phyloP scores from a whole-genome alignment of 2,797 vertebrate genomes.

The Anableps anableps region DNA sequence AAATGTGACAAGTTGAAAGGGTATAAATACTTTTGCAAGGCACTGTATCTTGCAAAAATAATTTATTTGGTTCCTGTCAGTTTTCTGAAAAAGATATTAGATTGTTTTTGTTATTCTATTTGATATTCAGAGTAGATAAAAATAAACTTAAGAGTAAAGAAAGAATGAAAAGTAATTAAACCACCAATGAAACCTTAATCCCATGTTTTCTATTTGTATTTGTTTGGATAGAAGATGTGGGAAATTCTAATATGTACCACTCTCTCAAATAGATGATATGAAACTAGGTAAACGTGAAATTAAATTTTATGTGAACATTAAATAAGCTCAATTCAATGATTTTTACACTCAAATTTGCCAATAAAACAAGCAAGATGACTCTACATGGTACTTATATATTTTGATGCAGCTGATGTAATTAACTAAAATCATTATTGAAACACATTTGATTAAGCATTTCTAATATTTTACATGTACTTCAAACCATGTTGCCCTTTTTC shows the following conservation, averaged over 20 bases:
- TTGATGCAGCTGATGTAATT: not conserved
- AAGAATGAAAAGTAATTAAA: not conserved
- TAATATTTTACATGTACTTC: not conserved
- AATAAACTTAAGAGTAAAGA: not conserved
- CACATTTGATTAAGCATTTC: not conserved
- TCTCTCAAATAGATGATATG: too few species aligned
- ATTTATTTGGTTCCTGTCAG: not conserved
- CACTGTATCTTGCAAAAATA: not conserved
- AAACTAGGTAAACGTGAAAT: not conserved
- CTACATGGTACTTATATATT: too few species aligned
- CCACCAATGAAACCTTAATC: not conserved
- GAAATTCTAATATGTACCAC: not conserved
- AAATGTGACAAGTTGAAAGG: not conserved
- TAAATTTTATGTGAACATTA: not conserved
- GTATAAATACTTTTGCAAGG: not conserved
- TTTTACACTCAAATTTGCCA: not conserved
- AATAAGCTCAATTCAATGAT: not conserved
- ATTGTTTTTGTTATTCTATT: not conserved
- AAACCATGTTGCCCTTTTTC: constrained; percentile 1
- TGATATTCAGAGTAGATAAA: not conserved
- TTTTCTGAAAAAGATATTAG: not conserved
- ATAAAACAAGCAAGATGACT: not conserved
- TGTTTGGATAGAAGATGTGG: not conserved
- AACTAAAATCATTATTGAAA: not conserved
- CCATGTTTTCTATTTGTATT: not conserved